Percentiles rank a stretch among this genome's conserved stretches.
phyloP scores from a whole-genome alignment of 1,140 invertebrate genomes.

The Trachelipus rathkii region DNA sequence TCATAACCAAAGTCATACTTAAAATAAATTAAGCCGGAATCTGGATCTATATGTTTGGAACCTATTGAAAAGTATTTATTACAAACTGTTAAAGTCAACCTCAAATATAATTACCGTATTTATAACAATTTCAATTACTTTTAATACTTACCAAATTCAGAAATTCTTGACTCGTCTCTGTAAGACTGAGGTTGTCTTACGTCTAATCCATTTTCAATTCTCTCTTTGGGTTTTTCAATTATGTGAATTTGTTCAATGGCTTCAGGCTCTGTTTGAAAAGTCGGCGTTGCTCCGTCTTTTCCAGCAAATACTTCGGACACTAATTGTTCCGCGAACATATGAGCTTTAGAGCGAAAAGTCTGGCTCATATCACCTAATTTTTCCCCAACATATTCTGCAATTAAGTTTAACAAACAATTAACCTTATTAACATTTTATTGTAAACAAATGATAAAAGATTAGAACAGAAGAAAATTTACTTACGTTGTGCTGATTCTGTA shows the following conservation, averaged over 20 bases:
- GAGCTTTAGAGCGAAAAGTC: conserved; percentile 65
- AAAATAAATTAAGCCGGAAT: conserved; percentile 73
- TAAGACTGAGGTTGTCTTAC: conserved; percentile 62
- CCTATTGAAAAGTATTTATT: conserved; percentile 53
- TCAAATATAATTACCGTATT: background rate
- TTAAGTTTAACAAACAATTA: conserved; percentile 36
- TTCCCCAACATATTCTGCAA: conserved; percentile 58
- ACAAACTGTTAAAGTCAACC: background rate
- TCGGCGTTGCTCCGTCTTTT: conserved; percentile 38
- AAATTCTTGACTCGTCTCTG: conserved; percentile 63
- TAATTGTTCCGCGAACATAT: conserved; percentile 64
- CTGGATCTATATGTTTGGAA: conserved; percentile 70
- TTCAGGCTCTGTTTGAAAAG: conserved; percentile 46
- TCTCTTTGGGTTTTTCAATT: background rate
- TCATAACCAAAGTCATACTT: conserved; percentile 80
- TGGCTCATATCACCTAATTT: conserved; percentile 65
- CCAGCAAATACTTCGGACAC: conserved; percentile 50
- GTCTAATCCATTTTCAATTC: conserved; percentile 44
- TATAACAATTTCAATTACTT: background rate
- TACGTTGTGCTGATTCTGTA: conserved; percentile 37
- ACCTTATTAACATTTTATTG: background rate
- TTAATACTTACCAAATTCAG: conserved; percentile 63
- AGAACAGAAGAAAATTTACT: conserved; percentile 9
- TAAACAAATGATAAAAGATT: conserved; percentile 1
- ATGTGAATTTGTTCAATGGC: conserved; percentile 42